Evolutionary conservation across 1,140 invertebrate species (phyloP), one percentile per base, ranked within the genome.

Genomic region (Caenorhabditis inopinata): DNA sequence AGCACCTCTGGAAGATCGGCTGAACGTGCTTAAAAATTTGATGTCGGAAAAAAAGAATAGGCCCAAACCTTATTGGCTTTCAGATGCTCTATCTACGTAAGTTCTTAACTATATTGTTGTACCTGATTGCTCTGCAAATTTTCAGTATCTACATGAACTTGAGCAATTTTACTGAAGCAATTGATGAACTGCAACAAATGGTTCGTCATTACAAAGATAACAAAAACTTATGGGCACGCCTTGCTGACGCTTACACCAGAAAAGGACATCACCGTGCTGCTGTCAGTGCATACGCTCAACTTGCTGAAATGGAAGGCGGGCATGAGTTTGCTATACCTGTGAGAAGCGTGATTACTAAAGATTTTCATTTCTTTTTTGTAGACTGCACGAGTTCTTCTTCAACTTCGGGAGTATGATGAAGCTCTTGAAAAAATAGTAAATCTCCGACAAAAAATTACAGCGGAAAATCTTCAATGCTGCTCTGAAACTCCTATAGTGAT

Each of bases 181-280:
- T 62, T n/a, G 51, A 47, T 9, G 76, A 78, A 46, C 53, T 78
- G 12, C 76, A 78, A 47, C 49, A 42, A 78, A 32, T 78, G 76
- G n/a, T 78, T 3, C 42, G 76, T 9, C 42, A 18, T 0, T 29
- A 47, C 18, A 32, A 9, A n/a, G 76, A 58, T 14, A 49, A 47
- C 27, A 46, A 25, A 32, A 11, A 11, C 3, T n/a, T 68, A 25
- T 78, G 76, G 76, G 76, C 76, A 7, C 49, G 45, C 7, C 32
- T 78, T 4, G 76, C 76, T 1, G 76, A 78, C 7, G 76, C 76
- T 1, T 78, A 78, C 47, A 38, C 76, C 2, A 16, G 53, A n/a
- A 58, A 78, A 68, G 76, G 76, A 6, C 76, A 78, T 68, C 76
- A 62, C n/a, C 23, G 35, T 11, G 42, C 76, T 6, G 49, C 76